Evolutionary conservation across 2,797 vertebrate species (phyloP).

Genomic region (Myotis myotis): DNA sequence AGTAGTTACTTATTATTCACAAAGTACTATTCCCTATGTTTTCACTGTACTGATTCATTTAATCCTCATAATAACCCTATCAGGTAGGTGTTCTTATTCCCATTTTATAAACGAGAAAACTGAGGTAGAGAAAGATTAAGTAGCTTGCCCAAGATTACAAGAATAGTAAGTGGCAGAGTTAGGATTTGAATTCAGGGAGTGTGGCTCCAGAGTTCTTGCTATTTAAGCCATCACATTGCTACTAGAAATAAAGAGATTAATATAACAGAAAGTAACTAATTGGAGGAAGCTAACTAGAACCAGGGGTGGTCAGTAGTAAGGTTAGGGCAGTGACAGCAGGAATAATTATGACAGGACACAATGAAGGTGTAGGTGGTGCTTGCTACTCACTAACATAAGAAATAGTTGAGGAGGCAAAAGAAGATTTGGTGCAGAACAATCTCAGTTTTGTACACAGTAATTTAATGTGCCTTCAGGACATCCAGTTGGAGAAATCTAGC

Average conservation of each 20-base stretch:
- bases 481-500: not conserved
- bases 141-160: not conserved
- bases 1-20: conserved; percentile 25
- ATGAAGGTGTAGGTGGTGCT: not conserved
- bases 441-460: not conserved
- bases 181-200: not conserved
- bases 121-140: not conserved
- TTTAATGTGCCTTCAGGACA: not conserved
- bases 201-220: not conserved
- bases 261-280: not conserved
- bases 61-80: not conserved
- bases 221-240: not conserved
- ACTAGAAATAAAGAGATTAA: conserved; percentile 5
- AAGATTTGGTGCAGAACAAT: not conserved
- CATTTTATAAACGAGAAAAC: conserved; percentile 14
- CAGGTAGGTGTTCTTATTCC: not conserved
- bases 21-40: not conserved
- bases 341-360: not conserved
- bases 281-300: not conserved
- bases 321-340: not conserved
- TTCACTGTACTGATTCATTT: conserved; percentile 8
- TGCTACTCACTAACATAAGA: not conserved
- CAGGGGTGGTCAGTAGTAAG: not conserved
- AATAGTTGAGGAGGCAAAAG: not conserved
- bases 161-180: not conserved